phyloP scores from a whole-genome alignment of 1,140 invertebrate genomes.

The Drosophila sucinea region DNA sequence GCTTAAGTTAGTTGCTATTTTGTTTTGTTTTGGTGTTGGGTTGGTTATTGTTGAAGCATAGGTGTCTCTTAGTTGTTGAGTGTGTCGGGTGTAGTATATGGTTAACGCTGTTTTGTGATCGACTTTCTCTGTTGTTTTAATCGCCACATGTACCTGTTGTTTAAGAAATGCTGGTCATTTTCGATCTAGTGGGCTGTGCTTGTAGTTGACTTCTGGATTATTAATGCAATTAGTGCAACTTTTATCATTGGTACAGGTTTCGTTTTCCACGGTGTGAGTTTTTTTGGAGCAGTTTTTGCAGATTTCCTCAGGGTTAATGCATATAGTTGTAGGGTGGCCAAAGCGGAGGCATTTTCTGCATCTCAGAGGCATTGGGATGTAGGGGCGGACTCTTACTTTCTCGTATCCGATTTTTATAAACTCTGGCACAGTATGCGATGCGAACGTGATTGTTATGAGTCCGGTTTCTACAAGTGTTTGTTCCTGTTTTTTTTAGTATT shows the following conservation, averaged over 20 bases:
- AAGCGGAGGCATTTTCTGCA: neutral
- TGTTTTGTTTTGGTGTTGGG: constrained; percentile 1
- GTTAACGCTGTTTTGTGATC: neutral
- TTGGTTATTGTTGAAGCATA: neutral
- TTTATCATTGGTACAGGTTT: neutral
- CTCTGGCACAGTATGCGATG: neutral
- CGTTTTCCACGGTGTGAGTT: neutral
- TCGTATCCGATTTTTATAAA: neutral
- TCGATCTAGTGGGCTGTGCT: too few relatives aligned
- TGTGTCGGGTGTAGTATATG: too few relatives aligned
- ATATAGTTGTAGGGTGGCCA: neutral
- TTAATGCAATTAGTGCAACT: neutral
- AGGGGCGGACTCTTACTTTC: neutral
- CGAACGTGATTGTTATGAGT: too few relatives aligned
- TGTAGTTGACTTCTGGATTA: too few relatives aligned
- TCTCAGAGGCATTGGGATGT: neutral
- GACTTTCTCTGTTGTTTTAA: too few relatives aligned
- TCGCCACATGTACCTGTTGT: too few relatives aligned
- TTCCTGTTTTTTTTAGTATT: too few relatives aligned
- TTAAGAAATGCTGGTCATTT: too few relatives aligned
- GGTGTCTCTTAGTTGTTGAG: neutral
- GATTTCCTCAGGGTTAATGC: neutral
- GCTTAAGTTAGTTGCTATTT: too few relatives aligned
- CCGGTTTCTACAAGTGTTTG: too few relatives aligned
- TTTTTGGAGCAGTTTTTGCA: neutral